Conservation (phyloP, 2,113 vertebrate genomes). For the Mungos mungo region DNA sequence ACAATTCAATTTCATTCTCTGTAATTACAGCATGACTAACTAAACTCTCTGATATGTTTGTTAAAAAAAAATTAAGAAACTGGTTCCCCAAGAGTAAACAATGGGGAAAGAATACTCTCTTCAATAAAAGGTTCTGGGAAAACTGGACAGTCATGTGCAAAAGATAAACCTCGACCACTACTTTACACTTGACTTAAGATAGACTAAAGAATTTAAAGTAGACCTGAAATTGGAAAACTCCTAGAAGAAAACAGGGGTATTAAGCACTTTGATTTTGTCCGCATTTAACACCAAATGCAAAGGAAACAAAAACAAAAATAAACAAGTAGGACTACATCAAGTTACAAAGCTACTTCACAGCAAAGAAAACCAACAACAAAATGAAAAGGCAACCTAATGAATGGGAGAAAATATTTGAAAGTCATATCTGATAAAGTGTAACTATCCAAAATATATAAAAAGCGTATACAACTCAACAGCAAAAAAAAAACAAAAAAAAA, state of each 20-base stretch:
- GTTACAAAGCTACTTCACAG: not conserved
- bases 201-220: not conserved
- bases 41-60: not conserved
- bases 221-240: not conserved
- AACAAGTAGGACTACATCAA: not conserved
- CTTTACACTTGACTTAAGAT: not conserved
- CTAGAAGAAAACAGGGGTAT: not conserved
- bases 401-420: not conserved
- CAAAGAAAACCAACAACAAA: not conserved
- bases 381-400: not conserved
- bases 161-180: not conserved
- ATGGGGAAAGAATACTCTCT: not conserved
- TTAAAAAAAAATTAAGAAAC: not conserved
- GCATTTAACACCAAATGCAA: not conserved
- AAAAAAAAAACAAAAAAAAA: not conserved
- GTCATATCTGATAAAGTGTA: not conserved
- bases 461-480: not conserved
- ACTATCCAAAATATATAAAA: not conserved
- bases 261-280: not conserved
- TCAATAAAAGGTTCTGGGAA: not conserved
- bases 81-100: not conserved
- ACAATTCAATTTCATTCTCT: not conserved
- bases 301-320: constrained; percentile 1
- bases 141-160: not conserved
- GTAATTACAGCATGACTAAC: not conserved